Base-by-base conservation (phyloP, 2,113 vertebrate genomes). In the Pterocles orientalis region DNA sequence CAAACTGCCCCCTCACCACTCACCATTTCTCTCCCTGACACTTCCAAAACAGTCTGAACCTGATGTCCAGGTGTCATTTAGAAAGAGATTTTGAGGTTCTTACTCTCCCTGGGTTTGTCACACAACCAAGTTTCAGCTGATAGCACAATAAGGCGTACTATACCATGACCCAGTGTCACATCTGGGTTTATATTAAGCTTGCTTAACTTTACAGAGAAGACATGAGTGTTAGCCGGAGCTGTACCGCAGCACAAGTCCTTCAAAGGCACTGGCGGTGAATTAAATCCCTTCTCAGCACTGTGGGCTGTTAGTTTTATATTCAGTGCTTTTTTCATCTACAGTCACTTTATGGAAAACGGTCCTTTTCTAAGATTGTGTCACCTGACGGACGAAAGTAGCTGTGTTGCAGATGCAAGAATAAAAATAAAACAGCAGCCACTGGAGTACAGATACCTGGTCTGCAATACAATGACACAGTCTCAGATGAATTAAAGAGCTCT, bases 401-500 rank as follows among this genome's bases (percentile, higher is more conserved):
- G 78, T 83, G 47, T 78, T 96, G 95, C 94, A 95, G 83, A 91
- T 95, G 25, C 21, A 43, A 58, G 25, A 84, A 70, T 72, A 70
- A 94, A 95, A 97, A 93, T 86, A 95, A 97, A 95, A 31, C 72
- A 36, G 25, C 86, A 80, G 68, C 56, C 88, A 53, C 69, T 68
- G 78, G 62, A 91, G 80, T 18, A 39, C 47, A 85, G 94, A 78
- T 96, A 97, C 93, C 95, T 95, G 95, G 86, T 53, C 81, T 97
- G 89, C 71, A 86, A 68, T 77, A 95, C 75, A 94, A 19, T 5
- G 7, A 80, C 12, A n/a, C 60, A 76, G 94, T 43, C 90, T 88
- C 91, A 65, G 75, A 82, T 94, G 93, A 91, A 75, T 78, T 89
- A 82, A 43, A 87, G 78, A 88, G 71, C 5, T n/a, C 90, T 92